phyloP scores from a whole-genome alignment of 2,113 vertebrate genomes.

The Ptilorrhoa leucosticta region DNA sequence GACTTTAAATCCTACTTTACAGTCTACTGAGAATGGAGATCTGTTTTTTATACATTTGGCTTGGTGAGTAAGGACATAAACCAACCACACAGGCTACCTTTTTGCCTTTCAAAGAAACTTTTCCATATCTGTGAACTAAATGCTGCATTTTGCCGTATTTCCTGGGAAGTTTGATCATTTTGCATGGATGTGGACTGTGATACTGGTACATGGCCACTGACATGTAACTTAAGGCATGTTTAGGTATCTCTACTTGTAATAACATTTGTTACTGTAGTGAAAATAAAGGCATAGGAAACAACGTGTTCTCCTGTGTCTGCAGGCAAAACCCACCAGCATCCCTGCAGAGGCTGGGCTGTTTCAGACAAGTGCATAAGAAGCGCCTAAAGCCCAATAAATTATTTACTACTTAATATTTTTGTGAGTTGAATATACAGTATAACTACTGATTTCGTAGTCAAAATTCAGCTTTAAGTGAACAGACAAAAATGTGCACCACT shows the following conservation, averaged over 20 bases:
- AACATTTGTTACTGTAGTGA: background rate
- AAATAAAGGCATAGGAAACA: background rate
- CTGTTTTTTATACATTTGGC: background rate
- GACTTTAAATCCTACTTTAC: background rate
- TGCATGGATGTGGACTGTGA: background rate
- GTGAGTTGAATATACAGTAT: background rate
- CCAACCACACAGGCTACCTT: background rate
- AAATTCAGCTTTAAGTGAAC: background rate
- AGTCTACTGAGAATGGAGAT: background rate
- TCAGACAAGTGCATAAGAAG: background rate
- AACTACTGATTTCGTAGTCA: background rate
- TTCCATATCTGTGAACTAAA: background rate
- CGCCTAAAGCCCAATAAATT: background rate
- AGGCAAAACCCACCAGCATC: background rate
- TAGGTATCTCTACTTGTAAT: background rate
- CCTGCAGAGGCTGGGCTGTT: background rate
- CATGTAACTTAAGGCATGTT: background rate
- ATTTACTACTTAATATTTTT: background rate
- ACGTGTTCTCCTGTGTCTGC: background rate
- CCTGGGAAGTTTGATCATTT: background rate
- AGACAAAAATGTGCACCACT: background rate
- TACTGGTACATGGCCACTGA: background rate
- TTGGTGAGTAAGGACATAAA: background rate
- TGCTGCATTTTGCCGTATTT: background rate
- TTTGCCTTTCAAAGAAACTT: background rate